phyloP scores from a whole-genome alignment of 2,888 invertebrate genomes.

The Lasius fuliginosus region DNA sequence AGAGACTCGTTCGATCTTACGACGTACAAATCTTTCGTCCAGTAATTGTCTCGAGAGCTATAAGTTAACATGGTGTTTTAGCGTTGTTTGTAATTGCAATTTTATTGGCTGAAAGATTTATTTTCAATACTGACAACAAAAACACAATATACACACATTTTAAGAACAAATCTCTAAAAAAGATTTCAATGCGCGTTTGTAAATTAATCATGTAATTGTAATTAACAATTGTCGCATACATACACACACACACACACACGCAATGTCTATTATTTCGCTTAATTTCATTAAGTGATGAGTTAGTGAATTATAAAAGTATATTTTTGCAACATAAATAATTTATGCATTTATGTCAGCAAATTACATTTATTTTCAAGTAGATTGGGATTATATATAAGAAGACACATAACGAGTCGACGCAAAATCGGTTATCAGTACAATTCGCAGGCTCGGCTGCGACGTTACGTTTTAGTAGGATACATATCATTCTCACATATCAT shows the following conservation, averaged over 20 bases:
- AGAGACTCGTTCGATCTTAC: constrained; percentile 76
- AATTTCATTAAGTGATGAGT: neutral
- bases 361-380: constrained; percentile 1
- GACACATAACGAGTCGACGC: constrained; percentile 43
- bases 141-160: neutral
- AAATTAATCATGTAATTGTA: neutral
- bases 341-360: neutral
- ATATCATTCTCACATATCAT: constrained; percentile 86
- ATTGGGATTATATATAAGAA: constrained; percentile 61
- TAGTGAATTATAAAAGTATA: neutral
- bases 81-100: constrained; percentile 24
- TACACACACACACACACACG: neutral
- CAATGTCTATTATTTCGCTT: neutral
- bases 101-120: constrained; percentile 1
- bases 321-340: neutral
- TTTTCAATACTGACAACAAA: neutral
- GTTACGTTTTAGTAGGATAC: constrained; percentile 64
- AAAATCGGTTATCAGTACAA: constrained; percentile 72
- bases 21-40: constrained; percentile 63
- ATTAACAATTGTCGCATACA: neutral
- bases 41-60: constrained; percentile 48
- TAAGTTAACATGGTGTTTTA: constrained; percentile 17
- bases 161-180: neutral
- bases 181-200: too few relatives aligned
- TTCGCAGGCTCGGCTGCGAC: constrained; percentile 65